phyloP scores from a whole-genome alignment of 2,797 vertebrate species.

The Capromys pilorides region DNA sequence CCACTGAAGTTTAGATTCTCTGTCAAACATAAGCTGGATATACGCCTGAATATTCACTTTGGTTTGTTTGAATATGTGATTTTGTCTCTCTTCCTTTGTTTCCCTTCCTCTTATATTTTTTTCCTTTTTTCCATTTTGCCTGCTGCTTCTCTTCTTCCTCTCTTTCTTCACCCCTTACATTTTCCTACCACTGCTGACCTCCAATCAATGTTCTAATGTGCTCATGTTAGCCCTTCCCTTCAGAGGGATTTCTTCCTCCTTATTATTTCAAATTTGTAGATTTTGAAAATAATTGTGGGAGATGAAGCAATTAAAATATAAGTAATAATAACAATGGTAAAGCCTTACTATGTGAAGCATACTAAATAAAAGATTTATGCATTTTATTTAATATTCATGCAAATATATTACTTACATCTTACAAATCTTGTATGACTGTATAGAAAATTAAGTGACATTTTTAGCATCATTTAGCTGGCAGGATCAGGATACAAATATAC shows the following conservation, averaged over 20 bases:
- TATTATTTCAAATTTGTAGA: not conserved
- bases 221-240: not conserved
- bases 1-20: not conserved
- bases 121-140: not conserved
- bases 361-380: not conserved
- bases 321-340: not conserved
- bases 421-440: not conserved
- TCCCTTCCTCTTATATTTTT: not conserved
- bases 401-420: not conserved
- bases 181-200: not conserved
- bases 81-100: not conserved
- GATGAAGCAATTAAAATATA: not conserved
- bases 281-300: not conserved
- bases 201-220: not conserved
- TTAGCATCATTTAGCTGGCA: not conserved
- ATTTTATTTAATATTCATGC: not conserved
- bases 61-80: not conserved
- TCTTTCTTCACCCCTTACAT: not conserved
- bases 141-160: not conserved
- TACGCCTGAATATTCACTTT: not conserved
- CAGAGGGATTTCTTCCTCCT: not conserved
- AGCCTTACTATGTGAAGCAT: not conserved
- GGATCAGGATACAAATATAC: not conserved
- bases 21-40: not conserved
- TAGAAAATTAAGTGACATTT: not conserved